Evolutionary conservation across 2,888 invertebrate species (phyloP).

Genomic region (Hermaeophaga mercurialis): DNA sequence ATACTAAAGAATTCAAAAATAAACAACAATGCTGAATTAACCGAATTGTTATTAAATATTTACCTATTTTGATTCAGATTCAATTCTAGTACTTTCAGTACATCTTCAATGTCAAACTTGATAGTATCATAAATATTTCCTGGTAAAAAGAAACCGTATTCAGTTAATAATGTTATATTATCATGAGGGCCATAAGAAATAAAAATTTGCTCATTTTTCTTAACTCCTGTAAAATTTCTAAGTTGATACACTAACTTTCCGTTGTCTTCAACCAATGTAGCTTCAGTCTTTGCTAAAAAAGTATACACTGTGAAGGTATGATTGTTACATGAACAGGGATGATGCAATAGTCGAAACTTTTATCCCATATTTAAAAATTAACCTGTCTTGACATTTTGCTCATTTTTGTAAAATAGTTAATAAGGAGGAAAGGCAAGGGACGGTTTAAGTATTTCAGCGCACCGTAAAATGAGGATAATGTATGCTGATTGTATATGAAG

Average conservation of each 20-base stretch:
- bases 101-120: slow-evolving; percentile 37
- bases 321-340: not conserved
- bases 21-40: not conserved
- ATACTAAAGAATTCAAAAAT: not conserved
- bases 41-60: not conserved
- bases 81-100: slow-evolving; percentile 35
- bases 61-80: slow-evolving; percentile 55
- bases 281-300: slow-evolving; percentile 60
- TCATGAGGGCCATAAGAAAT: slow-evolving; percentile 87
- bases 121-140: slow-evolving; percentile 43
- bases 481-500: too few relatives aligned
- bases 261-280: slow-evolving; percentile 47
- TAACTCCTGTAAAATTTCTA: slow-evolving; percentile 60
- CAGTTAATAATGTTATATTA: slow-evolving; percentile 78
- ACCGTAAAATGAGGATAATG: too few relatives aligned
- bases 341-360: too few relatives aligned
- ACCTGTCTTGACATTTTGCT: too few relatives aligned
- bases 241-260: slow-evolving; percentile 61
- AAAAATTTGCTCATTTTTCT: slow-evolving; percentile 76
- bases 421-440: too few relatives aligned
- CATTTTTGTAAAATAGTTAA: too few relatives aligned
- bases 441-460: too few relatives aligned
- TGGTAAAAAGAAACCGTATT: slow-evolving; percentile 80
- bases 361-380: too few relatives aligned
- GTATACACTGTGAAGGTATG: too few relatives aligned